Percentiles rank a stretch among this genome's conserved stretches.
These are phyloP conservation scores for Thymelicus lineola DNA, from an alignment of 2,888 invertebrate genomes.

Conservation along the genomic window DNA sequence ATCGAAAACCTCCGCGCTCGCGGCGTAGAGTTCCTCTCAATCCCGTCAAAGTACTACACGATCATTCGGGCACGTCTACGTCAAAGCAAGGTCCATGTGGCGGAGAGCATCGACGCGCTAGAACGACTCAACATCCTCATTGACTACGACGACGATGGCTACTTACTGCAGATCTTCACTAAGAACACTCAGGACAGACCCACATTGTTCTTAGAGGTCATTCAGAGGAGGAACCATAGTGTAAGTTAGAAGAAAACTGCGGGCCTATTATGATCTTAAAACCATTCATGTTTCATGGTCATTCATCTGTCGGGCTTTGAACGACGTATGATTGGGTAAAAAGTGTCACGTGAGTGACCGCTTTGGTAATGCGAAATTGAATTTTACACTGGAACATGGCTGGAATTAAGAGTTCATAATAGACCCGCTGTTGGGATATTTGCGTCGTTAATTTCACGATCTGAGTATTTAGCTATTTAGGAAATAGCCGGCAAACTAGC, in stretches of 20 bases:
- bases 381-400: no score
- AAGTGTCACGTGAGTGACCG: no score
- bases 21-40: conserved; percentile 95
- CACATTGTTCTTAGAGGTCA: conserved; percentile 98
- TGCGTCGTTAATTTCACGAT: no score
- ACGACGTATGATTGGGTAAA: no score
- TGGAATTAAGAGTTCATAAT: no score
- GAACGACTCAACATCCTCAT: conserved; percentile 96
- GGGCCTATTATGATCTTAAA: no score
- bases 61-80: conserved; percentile 91
- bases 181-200: conserved; percentile 99
- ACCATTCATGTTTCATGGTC: no score
- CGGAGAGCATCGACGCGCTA: conserved; percentile 93
- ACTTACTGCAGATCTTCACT: conserved; percentile 98
- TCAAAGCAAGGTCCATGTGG: conserved; percentile 91
- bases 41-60: conserved; percentile 96
- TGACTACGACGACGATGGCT: conserved; percentile 99
- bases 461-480: no score
- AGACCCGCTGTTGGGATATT: no score
- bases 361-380: no score
- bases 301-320: no score
- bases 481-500: no score
- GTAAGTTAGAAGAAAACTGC: conserved; percentile 87
- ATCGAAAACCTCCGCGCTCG: conserved; percentile 90
- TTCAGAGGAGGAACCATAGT: conserved; percentile 97